Percentiles rank a stretch among this genome's conserved stretches.
Evolutionary conservation across 2,888 invertebrate genomes (phyloP).

Genomic region (Calephelis perditalis): DNA sequence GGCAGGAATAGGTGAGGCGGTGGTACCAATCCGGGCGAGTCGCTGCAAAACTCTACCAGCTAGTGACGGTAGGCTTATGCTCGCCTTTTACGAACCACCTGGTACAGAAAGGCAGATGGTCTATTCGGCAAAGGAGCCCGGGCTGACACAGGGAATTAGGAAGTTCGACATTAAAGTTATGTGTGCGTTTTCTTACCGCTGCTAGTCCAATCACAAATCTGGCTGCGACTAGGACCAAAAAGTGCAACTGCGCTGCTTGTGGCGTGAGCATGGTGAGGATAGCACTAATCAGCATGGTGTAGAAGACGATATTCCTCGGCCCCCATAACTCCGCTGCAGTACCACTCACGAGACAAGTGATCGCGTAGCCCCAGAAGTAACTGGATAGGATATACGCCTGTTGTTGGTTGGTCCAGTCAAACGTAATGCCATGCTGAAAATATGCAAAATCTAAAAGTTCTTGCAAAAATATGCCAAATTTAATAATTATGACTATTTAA

Average conservation of each 20-base stretch:
- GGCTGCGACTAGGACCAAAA: constrained; percentile 73
- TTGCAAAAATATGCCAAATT: too few species aligned
- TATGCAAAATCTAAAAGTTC: neutral
- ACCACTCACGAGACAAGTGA: constrained; percentile 81
- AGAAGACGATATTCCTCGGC: constrained; percentile 76
- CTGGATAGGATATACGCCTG: constrained; percentile 81
- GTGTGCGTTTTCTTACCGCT: constrained; percentile 69
- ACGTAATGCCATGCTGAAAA: constrained; percentile 55
- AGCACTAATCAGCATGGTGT: constrained; percentile 73
- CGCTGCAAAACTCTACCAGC: too few species aligned
- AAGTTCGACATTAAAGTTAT: neutral
- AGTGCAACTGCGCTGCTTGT: constrained; percentile 76
- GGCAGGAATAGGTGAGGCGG: too few species aligned
- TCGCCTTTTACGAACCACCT: too few species aligned
- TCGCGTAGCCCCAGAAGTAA: constrained; percentile 77
- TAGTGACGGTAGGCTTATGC: too few species aligned
- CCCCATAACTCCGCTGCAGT: constrained; percentile 82
- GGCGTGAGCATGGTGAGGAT: constrained; percentile 81
- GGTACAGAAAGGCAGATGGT: too few species aligned
- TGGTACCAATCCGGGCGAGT: too few species aligned
- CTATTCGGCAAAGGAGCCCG: neutral
- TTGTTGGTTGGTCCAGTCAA: constrained; percentile 78
- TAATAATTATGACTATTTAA: too few species aligned
- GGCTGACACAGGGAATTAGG: too few species aligned
- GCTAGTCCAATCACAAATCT: constrained; percentile 80